Base-by-base conservation (phyloP, 2,888 invertebrate species). In the Prosapia bicincta region DNA sequence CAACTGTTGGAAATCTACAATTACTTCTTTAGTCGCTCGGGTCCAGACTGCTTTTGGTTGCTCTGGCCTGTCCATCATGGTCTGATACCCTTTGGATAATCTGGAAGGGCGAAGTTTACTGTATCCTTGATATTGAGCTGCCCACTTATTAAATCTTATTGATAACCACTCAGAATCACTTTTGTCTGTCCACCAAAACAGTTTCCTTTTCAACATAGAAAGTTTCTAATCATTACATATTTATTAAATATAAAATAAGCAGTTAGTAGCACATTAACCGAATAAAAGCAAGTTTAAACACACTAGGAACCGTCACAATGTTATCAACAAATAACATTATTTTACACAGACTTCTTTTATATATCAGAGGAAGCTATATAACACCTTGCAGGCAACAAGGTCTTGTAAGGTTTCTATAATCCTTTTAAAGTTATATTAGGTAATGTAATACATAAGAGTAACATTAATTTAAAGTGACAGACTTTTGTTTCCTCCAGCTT, bases 91-190 rank as follows among this genome's bases (percentile, higher is more conserved):
- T 9, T 70, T 38, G 23, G 77, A 72, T 43, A 77, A 32, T 67
- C 72, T 28, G 15, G 66, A 25, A 13, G 72, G 66, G 9, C 71
- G 70, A 3, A 79, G 74, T 38, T 73, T 76, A 7, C 71, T 73
- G 73, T 79, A 78, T 0, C 78, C 78, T 26, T 67, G 76, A 43
- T 76, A 75, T 26, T 76, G 74, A 24, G 76, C 78, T 3, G 76
- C 43, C 76, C 77, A 73, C 69, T 75, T 78, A 69, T 79, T 76
- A 25, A 78, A 68, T 30, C 75, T 65, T 24, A 69, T 28, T 10
- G 76, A 65, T 24, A 79, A 68, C 71, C 76, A 74, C 43, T 77
- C 77, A 10, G 71, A 25, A 28, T 79, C 78, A 43, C 26, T 67
- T 54, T 54, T 54, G n/a, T 54, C 54, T 20, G 54, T 54, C 54